Evolutionary conservation across 2,797 vertebrate genomes (phyloP), one percentile per base, ranked within the genome.

Genomic region (Xiphophorus birchmanni): DNA sequence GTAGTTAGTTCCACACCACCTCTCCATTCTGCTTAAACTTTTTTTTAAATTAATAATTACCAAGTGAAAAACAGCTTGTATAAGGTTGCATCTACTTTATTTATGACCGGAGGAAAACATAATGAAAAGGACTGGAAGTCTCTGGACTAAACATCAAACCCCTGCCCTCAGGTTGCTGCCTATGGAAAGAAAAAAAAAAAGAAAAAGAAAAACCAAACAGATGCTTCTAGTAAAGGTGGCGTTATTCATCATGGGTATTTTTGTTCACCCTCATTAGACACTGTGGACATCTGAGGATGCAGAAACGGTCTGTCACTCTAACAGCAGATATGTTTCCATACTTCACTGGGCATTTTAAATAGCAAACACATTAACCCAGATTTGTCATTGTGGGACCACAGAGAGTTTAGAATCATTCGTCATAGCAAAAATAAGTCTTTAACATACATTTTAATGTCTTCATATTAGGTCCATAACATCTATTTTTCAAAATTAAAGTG

Each of bases 151-250:
- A 75, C 80, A 71, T 80, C 54, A 82, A 79, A 78, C 76, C 77
- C 75, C 80, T 80, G 74, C 83, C 80, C 89, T 87, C 83, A 73
- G 78, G 75, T 73, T 32, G 45, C 82, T 67, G 18, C 23, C 2
- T 40, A 40, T 54, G 5, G 37, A 5, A 35, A 65, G 18, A 21
- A 15, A 23, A 52, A 21, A 23, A 54, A 54, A 52, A 23, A 0
- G 11, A 26, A 23, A 52, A 52, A 56, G 54, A 56, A 56, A 60
- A 60, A 60, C 12, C n/a, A 60, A 60, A 60, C 35, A 40, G 63
- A 67, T 1, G 7, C 32, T 40, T 67, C 8, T 1, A 37, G 18
- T 9, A 67, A 67, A 65, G 32, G 17, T 1, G 2, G 1, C 1
- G 17, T 18, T 37, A 3, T 65, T 65, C 17, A 65, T 65, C 8